Conservation (phyloP, 2,888 invertebrate genomes). For the Aleiodes testaceus region DNA sequence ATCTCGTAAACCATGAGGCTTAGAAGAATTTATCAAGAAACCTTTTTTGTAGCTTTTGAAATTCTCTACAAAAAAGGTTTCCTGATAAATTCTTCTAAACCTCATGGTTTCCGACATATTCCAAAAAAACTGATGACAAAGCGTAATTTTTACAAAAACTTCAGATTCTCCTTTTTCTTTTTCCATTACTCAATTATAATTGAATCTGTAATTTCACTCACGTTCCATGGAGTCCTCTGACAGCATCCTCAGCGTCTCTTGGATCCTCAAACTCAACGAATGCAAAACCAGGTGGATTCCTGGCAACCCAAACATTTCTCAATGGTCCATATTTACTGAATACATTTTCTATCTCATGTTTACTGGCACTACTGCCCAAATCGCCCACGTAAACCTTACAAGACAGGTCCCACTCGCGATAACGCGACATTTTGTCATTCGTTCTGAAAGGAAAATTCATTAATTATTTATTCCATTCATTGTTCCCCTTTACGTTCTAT, state of each 20-base stretch:
- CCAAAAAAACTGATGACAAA: no score
- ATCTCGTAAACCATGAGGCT: no score
- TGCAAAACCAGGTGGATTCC: slow-evolving; percentile 94
- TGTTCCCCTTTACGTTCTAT: no score
- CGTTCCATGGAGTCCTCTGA: slow-evolving; percentile 88
- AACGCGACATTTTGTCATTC: slow-evolving; percentile 79
- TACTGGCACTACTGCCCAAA: slow-evolving; percentile 91
- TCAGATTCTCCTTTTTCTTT: no score
- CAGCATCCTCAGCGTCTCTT: slow-evolving; percentile 90
- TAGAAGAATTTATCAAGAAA: no score
- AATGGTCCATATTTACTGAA: slow-evolving; percentile 92
- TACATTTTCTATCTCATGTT: slow-evolving; percentile 90
- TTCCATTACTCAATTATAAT: background rate
- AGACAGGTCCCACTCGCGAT: slow-evolving; percentile 87
- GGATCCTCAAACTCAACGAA: slow-evolving; percentile 93
- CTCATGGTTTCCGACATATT: no score
- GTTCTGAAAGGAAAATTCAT: slow-evolving; percentile 1
- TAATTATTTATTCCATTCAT: no score
- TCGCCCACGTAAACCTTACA: slow-evolving; percentile 96
- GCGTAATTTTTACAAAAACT: no score
- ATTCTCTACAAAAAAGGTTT: no score
- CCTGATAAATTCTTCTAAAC: no score
- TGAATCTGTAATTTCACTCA: slow-evolving; percentile 73
- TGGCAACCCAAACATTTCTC: slow-evolving; percentile 94
- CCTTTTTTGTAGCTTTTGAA: no score